Base-by-base conservation (phyloP, 2,888 invertebrate genomes). In the Drepanosiphum platanoidis region DNA sequence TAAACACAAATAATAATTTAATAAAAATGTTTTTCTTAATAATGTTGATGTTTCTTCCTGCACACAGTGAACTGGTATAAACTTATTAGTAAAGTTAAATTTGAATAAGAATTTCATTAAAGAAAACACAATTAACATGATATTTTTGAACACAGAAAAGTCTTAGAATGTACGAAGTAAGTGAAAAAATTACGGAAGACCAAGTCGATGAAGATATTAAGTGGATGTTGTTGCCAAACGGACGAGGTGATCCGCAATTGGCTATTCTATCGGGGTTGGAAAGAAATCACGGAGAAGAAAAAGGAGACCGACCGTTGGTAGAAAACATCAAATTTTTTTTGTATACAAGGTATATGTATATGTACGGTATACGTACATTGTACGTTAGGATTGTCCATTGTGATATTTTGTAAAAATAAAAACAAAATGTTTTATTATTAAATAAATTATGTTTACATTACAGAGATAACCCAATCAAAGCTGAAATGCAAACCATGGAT, bases 181-280 rank as follows among this genome's bases (percentile, higher is more conserved):
- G 74, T 3, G 87, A 87, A 75, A 86, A 84, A 68, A 86, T 87
- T 8, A 70, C 70, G 0, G 87, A 87, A 46, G 86, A 83, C 27
- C 66, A 36, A 72, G 84, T 82, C 5, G 79, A 86, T 1, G 87
- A 87, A 15, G 86, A 87, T 22, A 87, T 88, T 42, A 87, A 87
- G n/a, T 88, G 88, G 88, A 88, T 88, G 88, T 83, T 88, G 22
- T 87, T 88, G 87, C 88, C 88, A 8, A 88, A 88, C 70, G 88
- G 88, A 5, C 84, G 87, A 68, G 88, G 88, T 3, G 88, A 88
- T n/a, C 87, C 88, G 18, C 88, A 88, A 61, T 86, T 88, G 27
- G 88, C 88, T 64, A 87, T 88, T n/a, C 82, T 88, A 34, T 88
- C 88, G 3, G 88, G 88, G 9, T 52, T 87, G 7, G 83, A 86